Conservation (phyloP, 2,888 invertebrate genomes). For the Tenthredo scrophulariae region DNA sequence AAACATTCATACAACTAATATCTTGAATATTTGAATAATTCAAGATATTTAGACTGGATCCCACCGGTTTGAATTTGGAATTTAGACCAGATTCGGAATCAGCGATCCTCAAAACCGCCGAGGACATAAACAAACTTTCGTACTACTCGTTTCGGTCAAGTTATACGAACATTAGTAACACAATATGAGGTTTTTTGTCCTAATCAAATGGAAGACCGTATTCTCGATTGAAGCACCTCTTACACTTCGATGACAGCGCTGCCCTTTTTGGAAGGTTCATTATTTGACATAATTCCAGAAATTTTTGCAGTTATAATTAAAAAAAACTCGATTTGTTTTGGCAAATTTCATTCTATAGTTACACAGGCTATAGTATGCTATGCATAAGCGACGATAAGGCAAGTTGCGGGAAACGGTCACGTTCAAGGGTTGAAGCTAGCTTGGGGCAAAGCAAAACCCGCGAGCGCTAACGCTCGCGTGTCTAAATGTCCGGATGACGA, state of each 20-base stretch:
- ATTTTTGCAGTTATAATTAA: neutral
- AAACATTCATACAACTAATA: too few species aligned
- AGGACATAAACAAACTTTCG: too few species aligned
- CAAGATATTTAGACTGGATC: too few species aligned
- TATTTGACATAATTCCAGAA: neutral
- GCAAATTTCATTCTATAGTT: neutral
- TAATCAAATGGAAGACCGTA: neutral
- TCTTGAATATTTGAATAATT: too few species aligned
- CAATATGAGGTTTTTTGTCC: too few species aligned
- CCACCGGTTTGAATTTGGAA: too few species aligned
- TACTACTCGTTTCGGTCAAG: too few species aligned
- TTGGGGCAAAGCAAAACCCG: neutral
- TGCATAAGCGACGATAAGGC: slow-evolving; percentile 20
- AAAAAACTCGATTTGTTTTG: neutral
- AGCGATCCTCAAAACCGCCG: too few species aligned
- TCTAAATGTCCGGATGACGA: slow-evolving; percentile 33
- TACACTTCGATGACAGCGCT: neutral
- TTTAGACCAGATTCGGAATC: too few species aligned
- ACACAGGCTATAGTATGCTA: neutral
- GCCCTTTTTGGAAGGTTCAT: neutral
- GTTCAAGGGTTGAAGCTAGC: neutral
- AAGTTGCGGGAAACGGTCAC: slow-evolving; percentile 6
- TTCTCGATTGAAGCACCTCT: neutral
- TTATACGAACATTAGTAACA: too few species aligned
- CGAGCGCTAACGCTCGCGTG: neutral